Evolutionary conservation across 2,797 vertebrate genomes (phyloP).

Genomic region (Phylloscopus collybita): DNA sequence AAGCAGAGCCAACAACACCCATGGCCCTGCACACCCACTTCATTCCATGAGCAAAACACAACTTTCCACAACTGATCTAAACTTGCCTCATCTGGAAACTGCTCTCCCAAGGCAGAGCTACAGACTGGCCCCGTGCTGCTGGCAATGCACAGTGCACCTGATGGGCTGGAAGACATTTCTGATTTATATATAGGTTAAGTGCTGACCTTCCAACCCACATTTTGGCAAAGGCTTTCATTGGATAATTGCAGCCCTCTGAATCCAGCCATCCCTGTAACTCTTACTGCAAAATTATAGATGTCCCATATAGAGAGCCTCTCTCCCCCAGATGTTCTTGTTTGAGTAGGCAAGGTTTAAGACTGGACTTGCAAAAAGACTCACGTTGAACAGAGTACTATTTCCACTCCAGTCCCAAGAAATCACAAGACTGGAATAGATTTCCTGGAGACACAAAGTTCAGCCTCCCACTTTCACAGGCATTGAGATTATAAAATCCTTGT

Average conservation of each 20-base stretch:
- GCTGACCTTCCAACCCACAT: constrained; percentile 20
- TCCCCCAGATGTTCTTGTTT: constrained; percentile 58
- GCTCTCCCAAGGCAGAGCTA: background rate
- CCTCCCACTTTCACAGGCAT: background rate
- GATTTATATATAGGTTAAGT: constrained; percentile 17
- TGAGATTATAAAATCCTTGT: background rate
- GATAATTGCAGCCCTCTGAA: constrained; percentile 53
- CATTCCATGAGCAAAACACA: background rate
- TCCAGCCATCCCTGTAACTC: constrained; percentile 22
- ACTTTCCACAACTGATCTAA: background rate
- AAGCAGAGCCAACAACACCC: background rate
- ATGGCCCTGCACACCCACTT: background rate
- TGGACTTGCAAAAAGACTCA: background rate
- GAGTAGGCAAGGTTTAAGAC: background rate
- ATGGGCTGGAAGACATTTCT: background rate
- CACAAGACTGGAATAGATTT: constrained; percentile 8
- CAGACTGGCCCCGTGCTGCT: background rate
- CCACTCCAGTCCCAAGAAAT: background rate
- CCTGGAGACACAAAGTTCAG: background rate
- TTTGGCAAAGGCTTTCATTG: constrained; percentile 28
- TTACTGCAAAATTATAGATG: constrained; percentile 56
- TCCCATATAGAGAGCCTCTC: background rate
- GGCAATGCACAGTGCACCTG: constrained; percentile 21
- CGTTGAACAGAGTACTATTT: background rate
- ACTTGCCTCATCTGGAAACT: background rate